Evolutionary conservation across 1,140 invertebrate genomes (phyloP).

Genomic region (Bombus soroeensis): DNA sequence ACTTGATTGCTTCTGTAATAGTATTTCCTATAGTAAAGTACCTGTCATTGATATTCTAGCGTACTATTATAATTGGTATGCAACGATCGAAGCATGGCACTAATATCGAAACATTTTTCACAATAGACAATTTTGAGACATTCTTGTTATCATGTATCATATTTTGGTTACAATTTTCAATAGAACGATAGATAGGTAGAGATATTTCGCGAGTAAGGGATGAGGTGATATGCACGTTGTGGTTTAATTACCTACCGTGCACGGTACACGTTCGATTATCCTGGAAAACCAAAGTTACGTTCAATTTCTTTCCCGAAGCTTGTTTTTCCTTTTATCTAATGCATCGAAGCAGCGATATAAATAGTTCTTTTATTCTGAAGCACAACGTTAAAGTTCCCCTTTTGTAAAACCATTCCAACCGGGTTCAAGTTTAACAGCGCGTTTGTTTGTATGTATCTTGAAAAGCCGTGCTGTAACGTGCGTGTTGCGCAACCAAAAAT

Average conservation of each 20-base stretch:
- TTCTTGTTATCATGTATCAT: background rate
- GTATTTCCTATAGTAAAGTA: background rate
- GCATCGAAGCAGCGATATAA: background rate
- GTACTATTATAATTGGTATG: background rate
- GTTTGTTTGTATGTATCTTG: background rate
- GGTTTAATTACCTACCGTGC: background rate
- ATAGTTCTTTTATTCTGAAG: background rate
- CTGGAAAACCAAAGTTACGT: background rate
- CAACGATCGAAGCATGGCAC: background rate
- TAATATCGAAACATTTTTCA: background rate
- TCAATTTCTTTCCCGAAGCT: background rate
- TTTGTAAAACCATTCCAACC: background rate
- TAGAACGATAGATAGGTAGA: background rate
- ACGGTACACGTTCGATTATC: background rate
- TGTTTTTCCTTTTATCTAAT: background rate
- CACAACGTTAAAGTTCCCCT: background rate
- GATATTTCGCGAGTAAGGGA: too few relatives aligned
- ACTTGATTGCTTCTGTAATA: background rate
- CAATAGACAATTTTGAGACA: too few relatives aligned
- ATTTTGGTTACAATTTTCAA: background rate
- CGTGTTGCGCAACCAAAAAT: conserved; percentile 50
- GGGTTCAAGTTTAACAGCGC: background rate
- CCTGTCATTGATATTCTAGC: background rate
- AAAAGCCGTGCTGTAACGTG: background rate
- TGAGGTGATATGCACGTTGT: background rate